Evolutionary conservation across 2,888 invertebrate genomes (phyloP).

Genomic region (Sphaeridia pumilis): DNA sequence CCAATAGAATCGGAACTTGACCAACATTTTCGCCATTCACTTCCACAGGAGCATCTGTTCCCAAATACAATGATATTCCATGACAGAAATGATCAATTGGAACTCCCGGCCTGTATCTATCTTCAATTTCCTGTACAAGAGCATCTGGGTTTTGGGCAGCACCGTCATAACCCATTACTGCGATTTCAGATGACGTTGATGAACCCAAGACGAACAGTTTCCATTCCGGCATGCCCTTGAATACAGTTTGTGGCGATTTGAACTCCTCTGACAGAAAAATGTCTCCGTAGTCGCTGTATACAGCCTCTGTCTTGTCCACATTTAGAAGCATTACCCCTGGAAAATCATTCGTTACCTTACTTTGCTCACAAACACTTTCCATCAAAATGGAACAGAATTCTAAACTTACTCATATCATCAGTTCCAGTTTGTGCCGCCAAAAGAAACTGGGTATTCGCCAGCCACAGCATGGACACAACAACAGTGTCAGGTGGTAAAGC

Average conservation of each 20-base stretch:
- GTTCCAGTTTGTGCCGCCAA: too few species aligned
- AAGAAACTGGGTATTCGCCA: constrained; percentile 9
- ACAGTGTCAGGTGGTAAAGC: constrained; percentile 1
- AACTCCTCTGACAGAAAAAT: constrained; percentile 11
- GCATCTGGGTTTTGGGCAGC: constrained; percentile 3
- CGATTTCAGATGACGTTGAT: constrained; percentile 8
- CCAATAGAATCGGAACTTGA: background rate
- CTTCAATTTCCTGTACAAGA: constrained; percentile 11
- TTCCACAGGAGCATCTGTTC: background rate
- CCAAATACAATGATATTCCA: constrained; percentile 7
- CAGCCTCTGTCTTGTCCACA: constrained; percentile 7
- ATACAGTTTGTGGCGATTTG: background rate
- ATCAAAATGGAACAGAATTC: background rate
- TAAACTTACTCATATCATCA: constrained; percentile 9
- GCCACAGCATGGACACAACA: constrained; percentile 6
- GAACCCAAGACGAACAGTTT: constrained; percentile 7
- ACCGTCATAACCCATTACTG: constrained; percentile 1
- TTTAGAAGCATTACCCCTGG: constrained; percentile 12
- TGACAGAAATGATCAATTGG: constrained; percentile 11
- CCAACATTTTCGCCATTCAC: constrained; percentile 4
- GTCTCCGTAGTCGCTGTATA: constrained; percentile 12
- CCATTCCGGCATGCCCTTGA: constrained; percentile 9
- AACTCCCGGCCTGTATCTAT: constrained; percentile 7
- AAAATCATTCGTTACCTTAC: background rate
- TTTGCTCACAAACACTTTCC: too few species aligned